phyloP scores from a whole-genome alignment of 2,113 vertebrate genomes.

The Tricholaema leucomelas region DNA sequence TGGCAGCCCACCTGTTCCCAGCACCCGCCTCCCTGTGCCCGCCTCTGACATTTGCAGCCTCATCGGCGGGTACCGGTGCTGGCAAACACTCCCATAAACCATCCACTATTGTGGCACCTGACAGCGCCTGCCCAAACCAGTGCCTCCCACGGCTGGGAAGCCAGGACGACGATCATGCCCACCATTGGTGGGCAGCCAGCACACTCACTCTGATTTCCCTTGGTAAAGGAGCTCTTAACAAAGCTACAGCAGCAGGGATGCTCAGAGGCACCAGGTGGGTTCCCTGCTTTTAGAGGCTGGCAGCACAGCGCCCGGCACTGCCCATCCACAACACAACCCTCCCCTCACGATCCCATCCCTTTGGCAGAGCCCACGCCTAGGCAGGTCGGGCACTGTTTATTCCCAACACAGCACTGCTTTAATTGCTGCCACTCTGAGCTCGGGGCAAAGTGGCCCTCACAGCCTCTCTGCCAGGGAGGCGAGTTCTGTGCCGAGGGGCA shows the following conservation, averaged over 20 bases:
- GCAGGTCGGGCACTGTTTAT: rapidly evolving
- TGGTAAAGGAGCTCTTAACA: background rate
- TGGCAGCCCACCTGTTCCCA: constrained; percentile 60
- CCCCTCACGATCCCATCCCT: rapidly evolving
- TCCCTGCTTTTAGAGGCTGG: rapidly evolving
- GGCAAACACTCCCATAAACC: constrained; percentile 29
- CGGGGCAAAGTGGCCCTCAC: background rate
- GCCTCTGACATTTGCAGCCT: constrained; percentile 70
- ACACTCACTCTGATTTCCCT: rapidly evolving
- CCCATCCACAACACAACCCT: rapidly evolving
- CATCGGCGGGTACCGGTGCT: background rate
- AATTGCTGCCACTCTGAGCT: background rate
- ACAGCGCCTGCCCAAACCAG: background rate
- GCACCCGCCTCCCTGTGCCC: background rate
- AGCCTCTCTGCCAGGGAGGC: background rate
- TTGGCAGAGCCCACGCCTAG: background rate
- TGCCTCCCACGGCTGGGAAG: background rate
- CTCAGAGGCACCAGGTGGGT: background rate
- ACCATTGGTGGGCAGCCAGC: rapidly evolving
- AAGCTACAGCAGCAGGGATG: rapidly evolving
- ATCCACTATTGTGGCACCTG: background rate
- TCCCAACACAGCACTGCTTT: background rate
- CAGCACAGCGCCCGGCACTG: rapidly evolving
- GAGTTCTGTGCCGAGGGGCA: background rate
- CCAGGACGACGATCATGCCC: rapidly evolving